phyloP scores from a whole-genome alignment of 1,140 invertebrate genomes.

The Philotrypesis tridentata region DNA sequence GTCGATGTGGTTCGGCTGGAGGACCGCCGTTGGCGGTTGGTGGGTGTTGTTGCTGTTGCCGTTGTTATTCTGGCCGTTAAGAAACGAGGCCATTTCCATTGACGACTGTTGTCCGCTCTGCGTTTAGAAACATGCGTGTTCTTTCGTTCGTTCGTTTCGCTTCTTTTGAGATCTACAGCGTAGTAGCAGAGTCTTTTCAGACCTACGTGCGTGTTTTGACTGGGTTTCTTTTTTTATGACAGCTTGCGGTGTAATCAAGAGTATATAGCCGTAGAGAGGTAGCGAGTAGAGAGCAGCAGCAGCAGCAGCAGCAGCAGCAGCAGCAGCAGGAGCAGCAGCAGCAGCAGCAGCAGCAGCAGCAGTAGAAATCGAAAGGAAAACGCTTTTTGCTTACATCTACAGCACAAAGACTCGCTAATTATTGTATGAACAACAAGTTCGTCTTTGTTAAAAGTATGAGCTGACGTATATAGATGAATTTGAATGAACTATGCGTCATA shows the following conservation, averaged over 20 bases:
- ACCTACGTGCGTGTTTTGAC: constrained; percentile 67
- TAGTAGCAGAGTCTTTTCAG: constrained; percentile 55
- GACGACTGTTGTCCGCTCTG: constrained; percentile 71
- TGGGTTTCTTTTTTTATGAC: constrained; percentile 34
- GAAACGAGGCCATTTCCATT: constrained; percentile 78
- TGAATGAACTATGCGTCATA: not conserved
- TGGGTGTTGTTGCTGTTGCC: constrained; percentile 51
- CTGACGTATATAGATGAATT: not conserved
- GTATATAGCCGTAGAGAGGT: constrained; percentile 32
- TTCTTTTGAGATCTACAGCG: constrained; percentile 73
- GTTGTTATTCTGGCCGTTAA: constrained; percentile 78
- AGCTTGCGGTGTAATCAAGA: constrained; percentile 8
- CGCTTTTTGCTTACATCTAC: constrained; percentile 22
- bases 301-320: too few species aligned
- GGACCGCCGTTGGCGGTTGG: not conserved
- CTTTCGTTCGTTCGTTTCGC: constrained; percentile 64
- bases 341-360: constrained; percentile 27
- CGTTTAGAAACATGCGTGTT: constrained; percentile 73
- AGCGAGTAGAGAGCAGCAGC: constrained; percentile 14
- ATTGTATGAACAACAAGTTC: constrained; percentile 5
- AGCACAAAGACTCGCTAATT: not conserved
- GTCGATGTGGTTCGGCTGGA: constrained; percentile 31
- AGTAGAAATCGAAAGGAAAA: constrained; percentile 31
- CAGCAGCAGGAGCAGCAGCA: constrained; percentile 27
- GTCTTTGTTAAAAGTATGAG: not conserved